Evolutionary conservation across 2,113 vertebrate genomes (phyloP).

Genomic region (Pollimyrus isidori): DNA sequence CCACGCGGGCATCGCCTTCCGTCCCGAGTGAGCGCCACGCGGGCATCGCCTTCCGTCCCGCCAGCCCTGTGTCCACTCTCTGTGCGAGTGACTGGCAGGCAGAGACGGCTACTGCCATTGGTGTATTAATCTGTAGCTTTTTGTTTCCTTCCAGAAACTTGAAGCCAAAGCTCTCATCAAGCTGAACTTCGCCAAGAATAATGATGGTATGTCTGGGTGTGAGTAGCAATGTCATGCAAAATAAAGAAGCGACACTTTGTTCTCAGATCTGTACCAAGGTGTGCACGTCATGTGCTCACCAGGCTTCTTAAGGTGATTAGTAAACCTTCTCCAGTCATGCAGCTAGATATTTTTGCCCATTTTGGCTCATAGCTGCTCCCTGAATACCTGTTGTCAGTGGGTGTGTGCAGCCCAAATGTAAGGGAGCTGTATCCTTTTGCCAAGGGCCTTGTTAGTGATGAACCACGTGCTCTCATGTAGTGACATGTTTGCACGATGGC

Average conservation of each 20-base stretch:
- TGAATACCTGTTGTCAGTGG: background rate
- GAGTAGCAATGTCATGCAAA: background rate
- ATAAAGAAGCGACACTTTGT: background rate
- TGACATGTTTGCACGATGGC: background rate
- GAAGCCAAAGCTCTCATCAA: slow-evolving; percentile 88
- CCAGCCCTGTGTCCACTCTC: background rate
- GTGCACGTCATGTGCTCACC: background rate
- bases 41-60: background rate
- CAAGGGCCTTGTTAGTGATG: background rate
- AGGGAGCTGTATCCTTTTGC: background rate
- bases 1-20: background rate
- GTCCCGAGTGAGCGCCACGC: background rate
- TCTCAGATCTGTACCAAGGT: background rate
- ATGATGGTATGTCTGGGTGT: slow-evolving; percentile 68
- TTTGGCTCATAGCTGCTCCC: background rate
- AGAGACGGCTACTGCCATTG: background rate
- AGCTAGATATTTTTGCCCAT: background rate
- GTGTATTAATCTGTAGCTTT: background rate
- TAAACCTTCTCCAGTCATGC: background rate
- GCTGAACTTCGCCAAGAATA: slow-evolving; percentile 87
- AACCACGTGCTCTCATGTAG: background rate
- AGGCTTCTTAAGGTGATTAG: background rate
- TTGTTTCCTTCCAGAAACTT: slow-evolving; percentile 68
- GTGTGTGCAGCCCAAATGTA: background rate
- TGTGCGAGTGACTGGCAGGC: background rate